Evolutionary conservation across 2,797 vertebrate genomes (phyloP).

Genomic region (Gadopsis bispinosus): DNA sequence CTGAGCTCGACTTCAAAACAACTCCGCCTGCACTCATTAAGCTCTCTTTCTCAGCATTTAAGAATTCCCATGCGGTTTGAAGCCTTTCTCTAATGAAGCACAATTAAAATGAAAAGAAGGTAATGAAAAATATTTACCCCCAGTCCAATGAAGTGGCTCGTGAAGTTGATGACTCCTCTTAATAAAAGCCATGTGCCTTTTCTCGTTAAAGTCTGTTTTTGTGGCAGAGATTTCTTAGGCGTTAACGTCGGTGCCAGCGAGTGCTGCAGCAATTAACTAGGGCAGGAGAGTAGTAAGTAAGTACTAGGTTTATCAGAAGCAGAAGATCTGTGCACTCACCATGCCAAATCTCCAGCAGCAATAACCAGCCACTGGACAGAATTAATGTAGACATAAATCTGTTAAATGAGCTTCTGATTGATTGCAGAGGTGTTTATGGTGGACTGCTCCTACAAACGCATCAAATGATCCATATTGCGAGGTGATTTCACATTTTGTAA

Average conservation of each 20-base stretch:
- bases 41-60: slow-evolving; percentile 68
- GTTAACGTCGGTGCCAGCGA: slow-evolving; percentile 54
- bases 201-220: slow-evolving; percentile 77
- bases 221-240: slow-evolving; percentile 62
- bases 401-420: slow-evolving; percentile 30
- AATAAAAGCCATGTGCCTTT: slow-evolving; percentile 80
- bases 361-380: slow-evolving; percentile 35
- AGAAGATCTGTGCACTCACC: slow-evolving; percentile 20
- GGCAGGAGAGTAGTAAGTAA: slow-evolving; percentile 31
- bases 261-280: slow-evolving; percentile 57
- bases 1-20: slow-evolving; percentile 66
- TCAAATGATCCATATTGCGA: not conserved
- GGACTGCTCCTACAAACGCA: not conserved
- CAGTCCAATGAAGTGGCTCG: slow-evolving; percentile 75
- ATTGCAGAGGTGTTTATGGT: slow-evolving; percentile 34
- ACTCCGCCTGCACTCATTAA: slow-evolving; percentile 70
- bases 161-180: slow-evolving; percentile 73
- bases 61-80: slow-evolving; percentile 78
- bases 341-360: slow-evolving; percentile 49
- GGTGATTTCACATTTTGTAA: slow-evolving; percentile 4
- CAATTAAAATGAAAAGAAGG: slow-evolving; percentile 76
- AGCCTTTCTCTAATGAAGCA: slow-evolving; percentile 78
- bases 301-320: slow-evolving; percentile 53
- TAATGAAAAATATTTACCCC: slow-evolving; percentile 83
- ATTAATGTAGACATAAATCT: slow-evolving; percentile 14